phyloP scores from a whole-genome alignment of 1,140 invertebrate species.

The Neodiprion lecontei region DNA sequence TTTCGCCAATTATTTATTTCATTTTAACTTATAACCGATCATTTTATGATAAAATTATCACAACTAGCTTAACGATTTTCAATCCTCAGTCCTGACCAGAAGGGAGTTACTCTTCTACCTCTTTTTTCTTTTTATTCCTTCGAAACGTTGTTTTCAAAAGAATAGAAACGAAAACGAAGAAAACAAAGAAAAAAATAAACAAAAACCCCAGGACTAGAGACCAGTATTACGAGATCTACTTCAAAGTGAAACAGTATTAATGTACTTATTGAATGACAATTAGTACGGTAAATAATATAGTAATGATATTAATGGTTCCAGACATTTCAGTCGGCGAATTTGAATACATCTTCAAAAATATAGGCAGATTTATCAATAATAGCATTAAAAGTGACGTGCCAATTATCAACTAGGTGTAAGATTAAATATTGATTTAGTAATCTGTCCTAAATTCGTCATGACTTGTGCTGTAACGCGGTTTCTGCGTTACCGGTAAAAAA shows the following conservation, averaged over 20 bases:
- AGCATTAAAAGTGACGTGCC: no score
- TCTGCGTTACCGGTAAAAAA: slow-evolving; percentile 4
- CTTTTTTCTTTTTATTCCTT: no score
- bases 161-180: no score
- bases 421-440: slow-evolving; percentile 17
- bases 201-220: slow-evolving; percentile 36
- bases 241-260: slow-evolving; percentile 57
- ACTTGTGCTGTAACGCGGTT: slow-evolving; percentile 8
- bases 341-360: no score
- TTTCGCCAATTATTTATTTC: slow-evolving; percentile 10
- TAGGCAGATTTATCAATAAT: no score
- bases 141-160: no score
- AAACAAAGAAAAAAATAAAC: no score
- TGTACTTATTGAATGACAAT: slow-evolving; percentile 11
- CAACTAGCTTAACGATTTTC: no score
- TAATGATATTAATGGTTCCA: background rate
- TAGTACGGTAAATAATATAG: background rate
- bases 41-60: background rate
- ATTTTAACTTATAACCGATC: slow-evolving; percentile 7
- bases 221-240: slow-evolving; percentile 60
- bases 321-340: background rate
- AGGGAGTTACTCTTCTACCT: no score
- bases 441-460: slow-evolving; percentile 16
- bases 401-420: background rate
- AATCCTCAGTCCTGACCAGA: no score